A percentile compares a stretch with the other conserved stretches of the same genome.
These are phyloP conservation scores for Latrodectus geometricus DNA, from an alignment of 1,140 invertebrate genomes.

Conservation along the genomic window DNA sequence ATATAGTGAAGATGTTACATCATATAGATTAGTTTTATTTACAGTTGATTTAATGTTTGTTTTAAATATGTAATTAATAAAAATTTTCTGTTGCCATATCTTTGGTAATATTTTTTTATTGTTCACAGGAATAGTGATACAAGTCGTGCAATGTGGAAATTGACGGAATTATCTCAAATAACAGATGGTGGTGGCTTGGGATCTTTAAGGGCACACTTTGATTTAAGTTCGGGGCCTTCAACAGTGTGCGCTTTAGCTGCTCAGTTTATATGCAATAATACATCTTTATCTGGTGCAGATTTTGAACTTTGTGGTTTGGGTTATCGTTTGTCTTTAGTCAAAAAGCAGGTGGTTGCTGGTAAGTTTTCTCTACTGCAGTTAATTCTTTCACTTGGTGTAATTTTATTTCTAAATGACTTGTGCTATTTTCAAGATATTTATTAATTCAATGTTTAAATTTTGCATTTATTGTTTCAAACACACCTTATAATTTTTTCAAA, in stretches of 20 bases:
- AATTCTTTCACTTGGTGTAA: too few species aligned
- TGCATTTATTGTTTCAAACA: too few species aligned
- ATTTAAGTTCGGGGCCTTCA: conserved; percentile 82
- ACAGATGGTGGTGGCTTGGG: conserved; percentile 89
- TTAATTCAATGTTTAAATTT: too few species aligned
- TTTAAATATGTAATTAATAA: background rate
- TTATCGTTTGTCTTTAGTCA: conserved; percentile 92
- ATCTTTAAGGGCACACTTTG: conserved; percentile 88
- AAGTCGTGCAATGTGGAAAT: conserved; percentile 88
- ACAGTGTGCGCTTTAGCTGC: conserved; percentile 85
- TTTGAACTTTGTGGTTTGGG: conserved; percentile 89
- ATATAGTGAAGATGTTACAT: too few species aligned
- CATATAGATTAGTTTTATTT: background rate
- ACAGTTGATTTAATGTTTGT: background rate
- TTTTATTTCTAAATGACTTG: too few species aligned
- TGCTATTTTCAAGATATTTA: too few species aligned
- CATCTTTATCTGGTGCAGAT: conserved; percentile 92
- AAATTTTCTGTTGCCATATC: background rate
- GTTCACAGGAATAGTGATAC: conserved; percentile 78
- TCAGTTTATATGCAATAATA: conserved; percentile 95
- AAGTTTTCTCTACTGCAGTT: conserved; percentile 66
- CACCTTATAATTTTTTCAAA: too few species aligned
- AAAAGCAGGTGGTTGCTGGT: conserved; percentile 94
- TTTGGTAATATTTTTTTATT: conserved; percentile 18
- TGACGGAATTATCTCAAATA: conserved; percentile 88